A percentile compares a stretch with the other conserved stretches of the same genome.
These are phyloP conservation scores for Drosophila conformis DNA, from an alignment of 2,888 invertebrate genomes.

Conservation along the genomic window DNA sequence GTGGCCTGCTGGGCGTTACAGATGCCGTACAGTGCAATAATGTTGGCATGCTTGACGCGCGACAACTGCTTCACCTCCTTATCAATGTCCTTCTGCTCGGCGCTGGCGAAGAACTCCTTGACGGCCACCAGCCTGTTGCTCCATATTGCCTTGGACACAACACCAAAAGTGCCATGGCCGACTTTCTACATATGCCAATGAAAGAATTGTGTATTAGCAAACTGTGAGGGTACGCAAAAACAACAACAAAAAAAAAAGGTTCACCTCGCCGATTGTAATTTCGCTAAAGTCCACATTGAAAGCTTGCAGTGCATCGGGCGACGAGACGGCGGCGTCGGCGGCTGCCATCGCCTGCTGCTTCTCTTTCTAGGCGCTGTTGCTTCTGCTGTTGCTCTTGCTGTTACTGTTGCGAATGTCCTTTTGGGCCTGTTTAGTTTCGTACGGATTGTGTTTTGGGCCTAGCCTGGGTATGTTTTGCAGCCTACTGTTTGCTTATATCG, in stretches of 20 bases:
- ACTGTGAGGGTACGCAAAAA: not conserved
- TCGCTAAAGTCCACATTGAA: conserved; percentile 59
- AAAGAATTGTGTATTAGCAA: not conserved
- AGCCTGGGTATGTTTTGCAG: conserved; percentile 12
- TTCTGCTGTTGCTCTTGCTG: not conserved
- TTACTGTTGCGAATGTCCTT: conserved; percentile 4
- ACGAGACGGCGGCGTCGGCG: conserved; percentile 28
- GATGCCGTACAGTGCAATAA: conserved; percentile 96
- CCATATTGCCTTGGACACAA: conserved; percentile 96
- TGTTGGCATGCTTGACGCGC: conserved; percentile 96
- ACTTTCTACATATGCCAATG: conserved; percentile 88
- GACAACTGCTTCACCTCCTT: conserved; percentile 96
- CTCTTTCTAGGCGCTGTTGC: conserved; percentile 4
- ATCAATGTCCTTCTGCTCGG: conserved; percentile 94
- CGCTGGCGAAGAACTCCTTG: conserved; percentile 95
- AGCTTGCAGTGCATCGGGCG: conserved; percentile 58
- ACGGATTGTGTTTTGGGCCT: conserved; percentile 1
- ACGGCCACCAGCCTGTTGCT: conserved; percentile 94
- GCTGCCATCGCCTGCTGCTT: conserved; percentile 45
- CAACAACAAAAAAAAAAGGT: not conserved
- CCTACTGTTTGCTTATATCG: conserved; percentile 49
- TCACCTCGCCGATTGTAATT: conserved; percentile 56
- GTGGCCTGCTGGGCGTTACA: conserved; percentile 91
- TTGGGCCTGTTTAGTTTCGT: not conserved
- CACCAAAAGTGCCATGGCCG: conserved; percentile 97